These are phyloP conservation scores for Cerastis rubricosa DNA, from an alignment of 2,888 invertebrate genomes.

Conservation along the genomic window DNA sequence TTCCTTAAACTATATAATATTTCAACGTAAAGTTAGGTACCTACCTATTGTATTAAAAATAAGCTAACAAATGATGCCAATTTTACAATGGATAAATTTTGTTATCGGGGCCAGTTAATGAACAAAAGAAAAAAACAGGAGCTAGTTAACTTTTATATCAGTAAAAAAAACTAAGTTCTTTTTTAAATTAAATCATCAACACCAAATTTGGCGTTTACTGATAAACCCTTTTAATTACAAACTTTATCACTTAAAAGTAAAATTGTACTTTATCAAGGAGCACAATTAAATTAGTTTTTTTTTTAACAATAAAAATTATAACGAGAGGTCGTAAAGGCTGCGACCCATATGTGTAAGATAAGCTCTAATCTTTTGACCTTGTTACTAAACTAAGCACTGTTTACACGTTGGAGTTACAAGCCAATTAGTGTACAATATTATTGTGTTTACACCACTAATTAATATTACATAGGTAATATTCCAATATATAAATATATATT, in stretches of 20 bases:
- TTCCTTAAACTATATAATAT: constrained; percentile 20
- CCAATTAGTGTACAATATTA: constrained; percentile 67
- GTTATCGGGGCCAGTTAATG: constrained; percentile 53
- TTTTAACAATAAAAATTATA: constrained; percentile 62
- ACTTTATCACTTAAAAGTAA: constrained; percentile 60
- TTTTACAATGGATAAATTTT: constrained; percentile 46
- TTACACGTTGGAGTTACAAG: constrained; percentile 60
- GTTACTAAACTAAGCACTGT: constrained; percentile 63
- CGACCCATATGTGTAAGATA: constrained; percentile 67
- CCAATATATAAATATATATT: constrained; percentile 37
- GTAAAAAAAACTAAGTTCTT: constrained; percentile 37
- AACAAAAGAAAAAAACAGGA: constrained; percentile 45
- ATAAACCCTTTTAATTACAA: constrained; percentile 63
- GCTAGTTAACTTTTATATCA: constrained; percentile 34
- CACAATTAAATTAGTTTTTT: constrained; percentile 56
- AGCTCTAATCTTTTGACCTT: constrained; percentile 69
- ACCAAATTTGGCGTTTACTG: constrained; percentile 66
- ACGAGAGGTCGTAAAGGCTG: constrained; percentile 63
- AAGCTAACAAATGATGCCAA: constrained; percentile 19
- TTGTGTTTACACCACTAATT: constrained; percentile 65
- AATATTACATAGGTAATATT: constrained; percentile 62
- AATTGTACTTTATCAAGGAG: constrained; percentile 46
- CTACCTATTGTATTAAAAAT: constrained; percentile 8
- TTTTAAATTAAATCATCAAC: constrained; percentile 55
- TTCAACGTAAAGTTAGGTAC: constrained; percentile 3